These are phyloP conservation scores for Mus spicilegus DNA, from an alignment of 2,113 vertebrate genomes.

Conservation along the genomic window DNA sequence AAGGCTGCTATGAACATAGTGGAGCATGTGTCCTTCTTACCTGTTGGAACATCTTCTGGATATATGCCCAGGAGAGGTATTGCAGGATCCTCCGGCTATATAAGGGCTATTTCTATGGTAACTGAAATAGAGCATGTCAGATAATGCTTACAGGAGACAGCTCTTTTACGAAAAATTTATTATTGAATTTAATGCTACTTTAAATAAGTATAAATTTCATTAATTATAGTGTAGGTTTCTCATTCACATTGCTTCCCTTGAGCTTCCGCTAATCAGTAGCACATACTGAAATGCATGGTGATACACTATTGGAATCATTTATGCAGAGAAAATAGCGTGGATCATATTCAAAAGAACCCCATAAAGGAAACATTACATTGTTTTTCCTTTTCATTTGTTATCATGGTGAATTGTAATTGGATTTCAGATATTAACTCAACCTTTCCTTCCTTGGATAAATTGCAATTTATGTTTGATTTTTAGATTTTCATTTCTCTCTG, in stretches of 20 bases:
- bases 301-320: neutral
- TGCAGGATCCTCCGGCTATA: neutral
- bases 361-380: neutral
- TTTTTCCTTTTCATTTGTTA: neutral
- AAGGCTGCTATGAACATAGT: no score
- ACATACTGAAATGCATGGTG: neutral
- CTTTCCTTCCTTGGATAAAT: neutral
- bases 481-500: neutral
- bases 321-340: neutral
- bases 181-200: neutral
- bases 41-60: no score
- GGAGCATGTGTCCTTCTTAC: no score
- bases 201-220: neutral
- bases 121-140: neutral
- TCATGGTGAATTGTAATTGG: neutral
- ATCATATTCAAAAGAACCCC: neutral
- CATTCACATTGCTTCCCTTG: neutral
- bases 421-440: conserved; percentile 30
- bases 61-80: no score
- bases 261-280: neutral
- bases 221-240: neutral
- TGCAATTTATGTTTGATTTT: neutral
- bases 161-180: conserved; percentile 22
- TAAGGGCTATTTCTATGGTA: neutral
- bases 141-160: neutral